Percentiles rank a stretch among this genome's conserved stretches.
Conservation (phyloP, 2,888 invertebrate species). For the Coelopa pilipes region DNA sequence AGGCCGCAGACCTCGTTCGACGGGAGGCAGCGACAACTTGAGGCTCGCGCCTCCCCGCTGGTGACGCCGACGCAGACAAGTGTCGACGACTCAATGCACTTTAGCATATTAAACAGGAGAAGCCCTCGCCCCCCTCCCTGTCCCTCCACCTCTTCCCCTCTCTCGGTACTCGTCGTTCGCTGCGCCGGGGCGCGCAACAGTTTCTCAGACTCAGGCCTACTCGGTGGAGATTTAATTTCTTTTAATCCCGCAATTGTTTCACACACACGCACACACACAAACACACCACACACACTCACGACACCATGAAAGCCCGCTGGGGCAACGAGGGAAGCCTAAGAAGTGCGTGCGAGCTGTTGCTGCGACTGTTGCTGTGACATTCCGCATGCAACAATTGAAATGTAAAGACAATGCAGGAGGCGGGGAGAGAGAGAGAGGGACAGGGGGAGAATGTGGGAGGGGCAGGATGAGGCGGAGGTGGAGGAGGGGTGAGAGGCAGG, state of each 20-base stretch:
- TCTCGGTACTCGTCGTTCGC: no score
- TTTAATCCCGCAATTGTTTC: conserved; percentile 47
- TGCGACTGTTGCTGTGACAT: conserved; percentile 35
- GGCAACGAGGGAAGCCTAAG: conserved; percentile 43
- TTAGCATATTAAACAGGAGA: conserved; percentile 1
- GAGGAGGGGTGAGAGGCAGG: background rate
- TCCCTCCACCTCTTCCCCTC: background rate
- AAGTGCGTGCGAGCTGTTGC: conserved; percentile 45
- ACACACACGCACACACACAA: conserved; percentile 37
- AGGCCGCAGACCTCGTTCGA: background rate
- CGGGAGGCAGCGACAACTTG: no score
- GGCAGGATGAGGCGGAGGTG: no score
- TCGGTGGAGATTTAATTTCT: conserved; percentile 46
- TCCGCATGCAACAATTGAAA: conserved; percentile 29
- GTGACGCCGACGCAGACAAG: conserved; percentile 2
- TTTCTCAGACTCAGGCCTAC: conserved; percentile 27
- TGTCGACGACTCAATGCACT: conserved; percentile 28
- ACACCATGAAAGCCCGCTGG: conserved; percentile 18
- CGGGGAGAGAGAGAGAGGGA: conserved; percentile 17
- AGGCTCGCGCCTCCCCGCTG: no score
- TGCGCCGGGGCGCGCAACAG: conserved; percentile 28
- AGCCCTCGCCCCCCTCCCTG: background rate
- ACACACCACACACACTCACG: conserved; percentile 26
- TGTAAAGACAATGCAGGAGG: conserved; percentile 36
- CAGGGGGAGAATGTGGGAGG: no score